phyloP scores from a whole-genome alignment of 2,888 invertebrate genomes.

The Brachyopa scutellaris region DNA sequence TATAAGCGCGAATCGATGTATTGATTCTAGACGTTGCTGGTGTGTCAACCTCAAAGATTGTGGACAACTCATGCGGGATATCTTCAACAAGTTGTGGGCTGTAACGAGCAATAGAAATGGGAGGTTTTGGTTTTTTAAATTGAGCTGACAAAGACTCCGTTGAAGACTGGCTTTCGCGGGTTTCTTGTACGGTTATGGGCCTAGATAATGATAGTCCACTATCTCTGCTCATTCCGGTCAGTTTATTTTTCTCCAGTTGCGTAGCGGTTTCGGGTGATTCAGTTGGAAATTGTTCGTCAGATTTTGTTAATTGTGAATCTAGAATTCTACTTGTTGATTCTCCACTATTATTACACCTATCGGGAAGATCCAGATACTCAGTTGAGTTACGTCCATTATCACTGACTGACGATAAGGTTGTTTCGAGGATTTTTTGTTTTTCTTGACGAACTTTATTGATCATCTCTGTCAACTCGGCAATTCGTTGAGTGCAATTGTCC shows the following conservation, averaged over 20 bases:
- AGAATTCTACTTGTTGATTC: constrained; percentile 36
- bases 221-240: constrained; percentile 79
- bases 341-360: constrained; percentile 51
- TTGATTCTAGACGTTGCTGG: constrained; percentile 83
- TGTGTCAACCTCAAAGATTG: constrained; percentile 87
- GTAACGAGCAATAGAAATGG: constrained; percentile 77
- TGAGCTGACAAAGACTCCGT: constrained; percentile 73
- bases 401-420: constrained; percentile 79
- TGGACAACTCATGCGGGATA: constrained; percentile 85
- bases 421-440: constrained; percentile 82
- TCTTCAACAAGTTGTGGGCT: constrained; percentile 80
- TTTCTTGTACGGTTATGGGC: constrained; percentile 79
- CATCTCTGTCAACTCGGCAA: constrained; percentile 83
- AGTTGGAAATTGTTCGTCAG: constrained; percentile 30
- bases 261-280: constrained; percentile 70
- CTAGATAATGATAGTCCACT: constrained; percentile 81
- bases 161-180: constrained; percentile 67
- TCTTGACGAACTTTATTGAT: constrained; percentile 85
- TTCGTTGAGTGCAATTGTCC: constrained; percentile 83
- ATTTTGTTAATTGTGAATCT: constrained; percentile 39
- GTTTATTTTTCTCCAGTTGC: constrained; percentile 77
- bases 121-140: constrained; percentile 74
- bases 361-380: constrained; percentile 80
- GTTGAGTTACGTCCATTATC: constrained; percentile 80
- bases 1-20: constrained; percentile 51